A percentile compares a stretch with the other conserved stretches of the same genome.
Conservation (phyloP, 2,113 vertebrate genomes). For the Polypterus senegalus region DNA sequence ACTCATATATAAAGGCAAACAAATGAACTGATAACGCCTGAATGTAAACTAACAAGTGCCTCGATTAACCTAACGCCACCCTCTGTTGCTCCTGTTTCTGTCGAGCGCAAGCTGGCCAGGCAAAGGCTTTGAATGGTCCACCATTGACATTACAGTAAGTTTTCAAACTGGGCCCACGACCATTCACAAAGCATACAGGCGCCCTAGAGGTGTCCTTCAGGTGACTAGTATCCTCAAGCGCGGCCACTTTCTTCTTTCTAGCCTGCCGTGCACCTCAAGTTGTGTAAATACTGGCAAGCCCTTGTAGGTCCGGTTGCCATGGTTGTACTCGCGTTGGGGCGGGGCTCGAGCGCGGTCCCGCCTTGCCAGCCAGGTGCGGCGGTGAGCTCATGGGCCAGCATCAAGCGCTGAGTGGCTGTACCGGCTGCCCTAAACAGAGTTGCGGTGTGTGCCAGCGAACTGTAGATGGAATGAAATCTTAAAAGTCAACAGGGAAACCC, state of each 20-base stretch:
- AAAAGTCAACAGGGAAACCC: background rate
- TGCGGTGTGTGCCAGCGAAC: background rate
- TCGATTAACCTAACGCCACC: too few relatives aligned
- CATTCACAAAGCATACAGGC: too few relatives aligned
- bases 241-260: background rate
- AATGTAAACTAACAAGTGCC: too few relatives aligned
- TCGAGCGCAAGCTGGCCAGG: too few relatives aligned
- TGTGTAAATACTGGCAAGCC: constrained; percentile 6
- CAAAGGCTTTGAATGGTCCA: too few relatives aligned
- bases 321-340: background rate
- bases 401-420: constrained; percentile 15
- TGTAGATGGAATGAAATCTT: background rate
- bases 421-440: background rate
- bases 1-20: too few relatives aligned
- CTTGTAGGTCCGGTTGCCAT: background rate
- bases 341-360: background rate
- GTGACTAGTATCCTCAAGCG: too few relatives aligned
- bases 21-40: too few relatives aligned
- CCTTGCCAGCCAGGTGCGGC: constrained; percentile 18
- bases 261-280: background rate
- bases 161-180: too few relatives aligned
- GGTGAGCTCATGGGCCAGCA: constrained; percentile 9
- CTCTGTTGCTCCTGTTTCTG: too few relatives aligned
- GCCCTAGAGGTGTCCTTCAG: too few relatives aligned
- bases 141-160: too few relatives aligned